These are phyloP conservation scores for Sanderia malayensis DNA, from an alignment of 30 jellyfish, hydroid and myxozoan species.

Conservation along the genomic window DNA sequence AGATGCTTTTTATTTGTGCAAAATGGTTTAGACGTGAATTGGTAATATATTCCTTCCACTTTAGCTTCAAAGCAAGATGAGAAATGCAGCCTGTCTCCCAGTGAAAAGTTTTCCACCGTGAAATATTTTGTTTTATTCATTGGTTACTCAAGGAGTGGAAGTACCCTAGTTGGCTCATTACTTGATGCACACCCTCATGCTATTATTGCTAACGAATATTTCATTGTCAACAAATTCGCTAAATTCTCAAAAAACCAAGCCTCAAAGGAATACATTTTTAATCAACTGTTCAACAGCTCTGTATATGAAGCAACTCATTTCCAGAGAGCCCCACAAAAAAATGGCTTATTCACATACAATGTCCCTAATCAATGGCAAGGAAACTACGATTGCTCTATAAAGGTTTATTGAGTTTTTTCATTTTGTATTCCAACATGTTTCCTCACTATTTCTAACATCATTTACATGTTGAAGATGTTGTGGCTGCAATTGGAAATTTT, in stretches of 20 bases:
- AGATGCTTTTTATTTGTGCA: too few species aligned
- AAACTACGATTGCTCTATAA: constrained; percentile 36
- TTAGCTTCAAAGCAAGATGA: background rate
- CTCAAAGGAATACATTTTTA: constrained; percentile 29
- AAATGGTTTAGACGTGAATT: too few species aligned
- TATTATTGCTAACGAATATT: constrained; percentile 79
- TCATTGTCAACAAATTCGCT: constrained; percentile 41
- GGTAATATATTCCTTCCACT: background rate
- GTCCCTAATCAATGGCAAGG: constrained; percentile 92
- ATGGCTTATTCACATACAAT: constrained; percentile 52
- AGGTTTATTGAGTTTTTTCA: constrained; percentile 52
- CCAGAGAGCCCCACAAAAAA: constrained; percentile 41
- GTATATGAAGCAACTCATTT: constrained; percentile 25
- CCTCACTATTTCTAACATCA: too few species aligned
- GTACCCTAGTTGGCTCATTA: constrained; percentile 75
- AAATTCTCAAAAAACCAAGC: constrained; percentile 22
- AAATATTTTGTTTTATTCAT: constrained; percentile 62
- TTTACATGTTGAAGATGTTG: too few species aligned
- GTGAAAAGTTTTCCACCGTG: constrained; percentile 1
- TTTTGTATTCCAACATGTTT: too few species aligned
- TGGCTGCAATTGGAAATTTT: too few species aligned
- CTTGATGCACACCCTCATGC: constrained; percentile 86
- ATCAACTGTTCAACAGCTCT: constrained; percentile 59
- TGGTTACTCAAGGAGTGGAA: constrained; percentile 92
- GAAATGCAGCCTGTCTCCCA: background rate